phyloP scores from a whole-genome alignment of 1,140 invertebrate genomes.

The Drosophila tsacasi region DNA sequence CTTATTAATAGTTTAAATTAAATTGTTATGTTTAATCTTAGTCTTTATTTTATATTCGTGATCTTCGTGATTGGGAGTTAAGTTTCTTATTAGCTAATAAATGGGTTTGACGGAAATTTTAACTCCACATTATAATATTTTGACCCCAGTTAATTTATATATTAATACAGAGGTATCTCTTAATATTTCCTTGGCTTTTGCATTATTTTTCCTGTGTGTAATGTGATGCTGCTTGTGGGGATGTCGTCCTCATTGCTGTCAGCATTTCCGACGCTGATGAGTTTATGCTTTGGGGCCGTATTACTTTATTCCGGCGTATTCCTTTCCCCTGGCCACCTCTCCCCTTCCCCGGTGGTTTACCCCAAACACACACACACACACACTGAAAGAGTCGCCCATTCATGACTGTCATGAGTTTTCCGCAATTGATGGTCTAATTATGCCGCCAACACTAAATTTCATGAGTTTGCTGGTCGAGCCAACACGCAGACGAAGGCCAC shows the following conservation, averaged over 20 bases:
- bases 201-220: constrained; percentile 20
- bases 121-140: neutral
- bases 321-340: constrained; percentile 18
- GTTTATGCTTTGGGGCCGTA: constrained; percentile 78
- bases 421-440: constrained; percentile 85
- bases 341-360: constrained; percentile 41
- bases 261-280: constrained; percentile 80
- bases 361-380: constrained; percentile 7
- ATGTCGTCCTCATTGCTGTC: constrained; percentile 56
- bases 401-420: constrained; percentile 84
- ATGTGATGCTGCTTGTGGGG: constrained; percentile 23
- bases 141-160: too few species aligned
- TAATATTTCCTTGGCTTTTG: too few species aligned
- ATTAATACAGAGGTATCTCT: neutral
- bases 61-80: neutral
- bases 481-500: constrained; percentile 43
- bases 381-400: constrained; percentile 55
- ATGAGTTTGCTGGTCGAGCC: constrained; percentile 72
- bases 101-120: too few species aligned
- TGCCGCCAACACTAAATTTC: constrained; percentile 84
- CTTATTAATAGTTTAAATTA: neutral
- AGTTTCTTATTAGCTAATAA: neutral
- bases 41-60: too few species aligned
- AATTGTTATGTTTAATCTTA: neutral
- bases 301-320: constrained; percentile 65